Evolutionary conservation across 1,140 invertebrate genomes (phyloP).

Genomic region (Lerema accius): DNA sequence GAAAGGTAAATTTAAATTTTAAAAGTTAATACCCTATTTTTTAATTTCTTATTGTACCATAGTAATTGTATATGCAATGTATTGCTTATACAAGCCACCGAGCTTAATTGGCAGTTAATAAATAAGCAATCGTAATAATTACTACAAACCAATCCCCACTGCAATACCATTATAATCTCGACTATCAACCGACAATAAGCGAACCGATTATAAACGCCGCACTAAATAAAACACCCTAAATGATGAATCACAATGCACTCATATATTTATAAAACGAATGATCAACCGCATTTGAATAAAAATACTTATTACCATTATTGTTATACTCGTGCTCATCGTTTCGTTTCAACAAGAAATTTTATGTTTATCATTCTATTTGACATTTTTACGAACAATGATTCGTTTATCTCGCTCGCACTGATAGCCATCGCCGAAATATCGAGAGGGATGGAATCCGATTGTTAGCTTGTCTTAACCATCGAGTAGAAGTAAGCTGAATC

Average conservation of each 20-base stretch:
- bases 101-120: conserved; percentile 20
- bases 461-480: conserved; percentile 54
- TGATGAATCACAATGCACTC: conserved; percentile 31
- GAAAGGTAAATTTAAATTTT: too few relatives aligned
- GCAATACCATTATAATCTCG: conserved; percentile 17
- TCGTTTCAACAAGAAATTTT: conserved; percentile 72
- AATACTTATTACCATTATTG: conserved; percentile 54
- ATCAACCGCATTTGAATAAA: conserved; percentile 58
- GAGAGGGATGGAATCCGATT: conserved; percentile 62
- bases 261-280: conserved; percentile 34
- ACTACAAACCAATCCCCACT: conserved; percentile 18
- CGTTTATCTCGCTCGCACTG: conserved; percentile 46
- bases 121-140: conserved; percentile 21
- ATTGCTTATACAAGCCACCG: background rate
- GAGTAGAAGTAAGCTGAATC: conserved; percentile 66
- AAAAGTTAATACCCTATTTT: too few relatives aligned
- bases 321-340: conserved; percentile 48
- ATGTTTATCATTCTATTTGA: conserved; percentile 80
- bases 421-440: conserved; percentile 39
- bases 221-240: conserved; percentile 46
- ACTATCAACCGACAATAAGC: conserved; percentile 25
- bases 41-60: too few relatives aligned
- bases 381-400: conserved; percentile 77
- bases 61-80: too few relatives aligned
- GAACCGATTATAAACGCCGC: conserved; percentile 37